Conservation (phyloP, 2,113 vertebrate species). For the Pomatorhinus ruficollis region DNA sequence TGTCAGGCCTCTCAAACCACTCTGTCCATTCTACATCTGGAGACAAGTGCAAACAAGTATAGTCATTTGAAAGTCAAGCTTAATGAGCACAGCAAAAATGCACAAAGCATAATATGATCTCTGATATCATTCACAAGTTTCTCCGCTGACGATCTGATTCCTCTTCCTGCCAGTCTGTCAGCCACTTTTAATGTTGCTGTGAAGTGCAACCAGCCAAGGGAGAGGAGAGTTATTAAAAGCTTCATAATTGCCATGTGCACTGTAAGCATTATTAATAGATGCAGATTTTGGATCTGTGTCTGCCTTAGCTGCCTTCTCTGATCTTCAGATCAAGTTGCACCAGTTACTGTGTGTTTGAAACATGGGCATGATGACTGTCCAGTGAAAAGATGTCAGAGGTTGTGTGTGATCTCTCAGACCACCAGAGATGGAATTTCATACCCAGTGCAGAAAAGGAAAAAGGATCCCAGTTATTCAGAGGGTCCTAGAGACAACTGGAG, state of each 20-base stretch:
- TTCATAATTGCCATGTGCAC: neutral
- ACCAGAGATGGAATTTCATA: constrained; percentile 11
- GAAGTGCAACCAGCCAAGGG: neutral
- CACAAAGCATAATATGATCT: neutral
- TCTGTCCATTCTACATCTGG: constrained; percentile 94
- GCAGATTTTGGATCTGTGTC: neutral
- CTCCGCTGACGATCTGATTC: neutral
- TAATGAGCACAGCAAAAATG: neutral
- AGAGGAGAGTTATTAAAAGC: neutral
- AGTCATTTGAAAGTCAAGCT: neutral
- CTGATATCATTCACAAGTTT: constrained; percentile 12
- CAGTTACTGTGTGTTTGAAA: neutral
- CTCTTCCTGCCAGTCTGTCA: constrained; percentile 16
- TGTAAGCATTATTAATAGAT: neutral
- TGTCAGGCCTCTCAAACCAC: constrained; percentile 89
- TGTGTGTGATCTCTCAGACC: constrained; percentile 6
- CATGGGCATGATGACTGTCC: neutral
- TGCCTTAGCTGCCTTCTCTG: neutral
- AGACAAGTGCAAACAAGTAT: neutral
- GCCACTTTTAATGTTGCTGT: neutral
- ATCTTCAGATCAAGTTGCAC: neutral
- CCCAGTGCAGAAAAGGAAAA: neutral
- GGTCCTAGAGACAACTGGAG: neutral
- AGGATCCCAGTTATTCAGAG: constrained; percentile 6
- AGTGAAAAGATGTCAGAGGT: neutral